Evolutionary conservation across 2,888 invertebrate genomes (phyloP).

Genomic region (Helleia helle): DNA sequence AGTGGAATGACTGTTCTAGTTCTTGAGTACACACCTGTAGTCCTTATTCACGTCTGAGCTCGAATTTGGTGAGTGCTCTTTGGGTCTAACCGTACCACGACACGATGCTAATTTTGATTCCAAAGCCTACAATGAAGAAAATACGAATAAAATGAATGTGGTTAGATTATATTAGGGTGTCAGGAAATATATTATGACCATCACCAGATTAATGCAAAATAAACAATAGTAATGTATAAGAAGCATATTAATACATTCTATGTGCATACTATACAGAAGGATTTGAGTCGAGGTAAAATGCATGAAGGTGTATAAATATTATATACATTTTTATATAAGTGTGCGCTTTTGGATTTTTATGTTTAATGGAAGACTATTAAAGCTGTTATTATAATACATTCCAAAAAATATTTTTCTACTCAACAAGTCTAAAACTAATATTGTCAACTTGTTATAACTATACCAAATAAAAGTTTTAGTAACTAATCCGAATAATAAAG

Average conservation of each 20-base stretch:
- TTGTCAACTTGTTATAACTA: too few species aligned
- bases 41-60: constrained; percentile 69
- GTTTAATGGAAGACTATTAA: too few species aligned
- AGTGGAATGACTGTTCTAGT: constrained; percentile 37
- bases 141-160: constrained; percentile 53
- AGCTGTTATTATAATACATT: too few species aligned
- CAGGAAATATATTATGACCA: constrained; percentile 30
- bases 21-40: constrained; percentile 74
- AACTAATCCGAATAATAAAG: too few species aligned
- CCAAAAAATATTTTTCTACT: too few species aligned
- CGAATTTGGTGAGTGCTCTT: constrained; percentile 67
- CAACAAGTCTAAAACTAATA: too few species aligned
- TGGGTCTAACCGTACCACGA: constrained; percentile 73
- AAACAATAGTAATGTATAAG: constrained; percentile 4
- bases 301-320: too few species aligned
- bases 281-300: too few species aligned
- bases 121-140: constrained; percentile 77
- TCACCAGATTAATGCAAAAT: constrained; percentile 15
- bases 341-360: too few species aligned
- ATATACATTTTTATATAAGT: too few species aligned
- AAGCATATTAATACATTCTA: background rate
- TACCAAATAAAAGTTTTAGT: too few species aligned
- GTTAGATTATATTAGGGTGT: constrained; percentile 57
- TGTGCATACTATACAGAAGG: too few species aligned
- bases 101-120: constrained; percentile 80